Base-by-base conservation (phyloP, 2,888 invertebrate genomes). In the Pherbina coryleti region DNA sequence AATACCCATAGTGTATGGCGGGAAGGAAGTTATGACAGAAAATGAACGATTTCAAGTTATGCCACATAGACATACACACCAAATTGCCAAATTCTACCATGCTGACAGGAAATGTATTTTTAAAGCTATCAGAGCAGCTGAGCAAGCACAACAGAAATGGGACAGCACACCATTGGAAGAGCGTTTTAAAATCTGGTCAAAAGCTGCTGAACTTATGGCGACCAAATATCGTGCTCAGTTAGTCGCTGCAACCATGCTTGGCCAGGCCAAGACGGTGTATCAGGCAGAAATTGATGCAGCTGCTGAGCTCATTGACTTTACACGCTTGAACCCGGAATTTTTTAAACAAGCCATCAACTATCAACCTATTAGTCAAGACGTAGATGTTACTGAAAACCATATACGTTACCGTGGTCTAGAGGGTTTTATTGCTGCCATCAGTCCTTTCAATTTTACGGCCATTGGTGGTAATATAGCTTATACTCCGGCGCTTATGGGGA, bases 371-470 rank as follows among this genome's bases (percentile, higher is more conserved):
- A 97, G 96, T 82, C 93, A 95, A 79, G 89, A 93, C 82, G 91
- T 93, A 0, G 90, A 91, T 8, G 91, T 93, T 3, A 94, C 94
- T 0, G 92, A 92, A 80, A 99, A 99, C 89, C 93, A 93, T 8
- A 91, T 97, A 89, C 91, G 95, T 79, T 95, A 95, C 89, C 92
- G 98, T 80, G 97, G 97, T 5, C 92, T 98, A 83, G 97, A 97
- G 91, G 99, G 99, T 7, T 99, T 99, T 89, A 93, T 99, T 83
- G 99, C 98, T 0, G 97, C 99, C 0, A 94, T 99, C 5, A 96
- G 97, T 75, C 99, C 99, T 0, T 99, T 99, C 89, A 99, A 99
- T 90, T 99, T 99, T 88, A 99, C 99, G 11, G 98, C 99, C 2
- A 99, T 99, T 84, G 98, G 98, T 69, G 99, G 98, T 28, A 98